Percentiles rank a stretch among this genome's conserved stretches.
Evolutionary conservation across 2,797 vertebrate species (phyloP).

Genomic region (Tangara arthus): DNA sequence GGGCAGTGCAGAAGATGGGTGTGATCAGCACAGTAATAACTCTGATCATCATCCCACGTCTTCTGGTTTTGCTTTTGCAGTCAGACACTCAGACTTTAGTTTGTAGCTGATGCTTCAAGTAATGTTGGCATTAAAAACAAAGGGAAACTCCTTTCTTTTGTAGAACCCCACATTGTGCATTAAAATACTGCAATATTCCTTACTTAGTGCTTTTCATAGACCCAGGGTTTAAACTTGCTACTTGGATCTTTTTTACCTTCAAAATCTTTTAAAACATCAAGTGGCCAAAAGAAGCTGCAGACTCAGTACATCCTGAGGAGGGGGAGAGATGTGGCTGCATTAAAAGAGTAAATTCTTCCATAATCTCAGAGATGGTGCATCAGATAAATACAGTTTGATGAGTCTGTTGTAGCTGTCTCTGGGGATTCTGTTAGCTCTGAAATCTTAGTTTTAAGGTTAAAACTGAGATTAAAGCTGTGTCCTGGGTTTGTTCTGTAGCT

Average conservation of each 20-base stretch:
- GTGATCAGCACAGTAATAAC: background rate
- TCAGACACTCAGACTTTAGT: background rate
- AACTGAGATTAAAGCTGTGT: rapidly evolving
- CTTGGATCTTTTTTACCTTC: background rate
- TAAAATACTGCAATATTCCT: background rate
- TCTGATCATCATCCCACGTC: background rate
- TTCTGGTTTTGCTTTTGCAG: background rate
- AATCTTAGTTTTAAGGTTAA: background rate
- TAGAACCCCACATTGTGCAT: background rate
- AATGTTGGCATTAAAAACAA: background rate
- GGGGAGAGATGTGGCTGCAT: background rate
- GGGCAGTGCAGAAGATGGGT: background rate
- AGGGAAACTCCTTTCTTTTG: background rate
- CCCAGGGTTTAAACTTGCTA: background rate
- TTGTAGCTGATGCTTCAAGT: background rate
- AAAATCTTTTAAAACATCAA: background rate
- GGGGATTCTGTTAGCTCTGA: background rate
- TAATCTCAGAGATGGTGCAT: background rate
- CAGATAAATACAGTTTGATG: background rate
- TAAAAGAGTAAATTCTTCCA: background rate
- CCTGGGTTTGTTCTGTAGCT: constrained; percentile 72
- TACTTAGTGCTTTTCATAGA: background rate
- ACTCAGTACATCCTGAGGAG: background rate
- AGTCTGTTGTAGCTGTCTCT: background rate
- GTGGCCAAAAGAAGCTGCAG: background rate